Evolutionary conservation across 2,888 invertebrate genomes (phyloP), one percentile per base, ranked within the genome.

Genomic region (Agrotis ipsilon): DNA sequence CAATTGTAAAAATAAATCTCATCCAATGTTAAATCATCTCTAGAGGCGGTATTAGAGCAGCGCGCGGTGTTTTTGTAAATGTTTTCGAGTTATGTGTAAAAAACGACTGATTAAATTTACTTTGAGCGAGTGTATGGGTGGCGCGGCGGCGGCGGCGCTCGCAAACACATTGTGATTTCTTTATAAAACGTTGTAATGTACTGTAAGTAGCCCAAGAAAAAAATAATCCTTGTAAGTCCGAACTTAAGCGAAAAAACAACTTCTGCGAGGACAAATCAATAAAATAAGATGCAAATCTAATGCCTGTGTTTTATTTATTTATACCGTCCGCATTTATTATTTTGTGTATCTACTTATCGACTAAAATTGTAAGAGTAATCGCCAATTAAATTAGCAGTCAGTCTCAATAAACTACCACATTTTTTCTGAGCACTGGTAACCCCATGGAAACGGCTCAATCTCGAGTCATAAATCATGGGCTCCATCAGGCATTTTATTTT

Each of bases 201-300:
- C 90, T 94, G 92, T 95, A 96, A 95, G 95, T 96, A 96, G 96
- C 92, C 92, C 93, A 94, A 95, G 93, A 90, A 93, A 92, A 93
- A 94, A 92, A 94, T 95, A 92, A 96, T 94, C 92, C 93, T 90
- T 94, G 94, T 94, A 94, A 91, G 94, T 96, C 96, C 96, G 85
- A 92, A 91, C 94, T 88, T 92, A 74, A 81, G 92, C 92, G 90
- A 92, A 93, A 93, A 94, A 92, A 92, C 92, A 92, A 72, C 92
- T 93, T 94, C 92, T 93, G 92, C 91, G 91, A 94, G 95, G 94
- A 95, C 94, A 92, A 93, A 95, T 94, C 93, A 96, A 96, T 96
- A 96, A 96, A 79, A 96, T 95, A 94, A 93, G 93, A 95, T 93
- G 93, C 92, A 93, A 95, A 95, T 94, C 93, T 91, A 91, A 52